Base-by-base conservation (phyloP, 2,113 vertebrate genomes). In the Etia nguti region DNA sequence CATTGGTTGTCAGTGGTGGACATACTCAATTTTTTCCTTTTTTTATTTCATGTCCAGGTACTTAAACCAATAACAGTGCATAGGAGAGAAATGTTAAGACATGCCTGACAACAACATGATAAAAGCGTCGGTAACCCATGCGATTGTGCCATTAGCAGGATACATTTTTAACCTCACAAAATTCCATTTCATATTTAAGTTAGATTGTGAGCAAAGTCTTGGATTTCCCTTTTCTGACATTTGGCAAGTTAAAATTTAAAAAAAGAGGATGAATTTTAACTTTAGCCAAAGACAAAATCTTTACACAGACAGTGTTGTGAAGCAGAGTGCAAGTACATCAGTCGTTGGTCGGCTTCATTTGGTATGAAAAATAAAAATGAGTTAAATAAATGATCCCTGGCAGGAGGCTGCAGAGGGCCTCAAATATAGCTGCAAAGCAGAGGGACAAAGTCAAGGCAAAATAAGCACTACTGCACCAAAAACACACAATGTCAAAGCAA, bases 341-440 rank as follows among this genome's bases (percentile, higher is more conserved):
- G 85, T 90, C 83, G 57, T 26, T 89, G 90, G 86, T 83, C 7
- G 68, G 38, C 62, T 86, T 90, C 73, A 85, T 90, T 90, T 87
- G 80, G 83, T 86, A 91, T 91, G 88, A 91, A 92, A 26, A 91
- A 89, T 86, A 79, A 88, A 88, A 90, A 89, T 75, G 38, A 90
- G 73, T 89, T 92, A 10, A 38, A 88, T 80, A 83, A 81, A 90
- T 34, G n/a, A 89, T 79, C 41, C 31, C 85, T 83, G 80, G 86
- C 73, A 90, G 46, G 82, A 85, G 83, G 50, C 50, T 41, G 82
- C 15, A 26, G 26, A 84, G 48, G 46, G 79, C 38, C 81, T 89
- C 81, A 15, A 15, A 50, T 73, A 57, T 81, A 90, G 86, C 88
- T 90, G 31, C 83, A 79, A 31, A 82, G 81, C 79, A 62, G 81